Percentiles rank a stretch among this genome's conserved stretches.
Conservation (phyloP, 1,140 invertebrate genomes). For the Heliconius hermathena region DNA sequence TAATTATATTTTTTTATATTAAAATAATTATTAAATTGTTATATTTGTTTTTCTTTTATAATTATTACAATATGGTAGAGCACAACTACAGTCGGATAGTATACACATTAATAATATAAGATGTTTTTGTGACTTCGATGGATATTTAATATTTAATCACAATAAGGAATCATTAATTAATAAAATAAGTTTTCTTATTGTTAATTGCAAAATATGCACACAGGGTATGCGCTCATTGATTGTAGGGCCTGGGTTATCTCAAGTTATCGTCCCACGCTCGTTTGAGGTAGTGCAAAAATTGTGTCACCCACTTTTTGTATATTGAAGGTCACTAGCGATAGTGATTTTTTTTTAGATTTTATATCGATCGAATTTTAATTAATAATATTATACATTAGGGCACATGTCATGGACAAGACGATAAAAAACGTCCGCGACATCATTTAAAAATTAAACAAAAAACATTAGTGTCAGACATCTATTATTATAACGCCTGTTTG, state of each 20-base stretch:
- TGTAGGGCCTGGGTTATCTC: slow-evolving; percentile 61
- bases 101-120: background rate
- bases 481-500: background rate
- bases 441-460: slow-evolving; percentile 45
- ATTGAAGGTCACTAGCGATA: slow-evolving; percentile 67
- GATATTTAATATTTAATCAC: background rate
- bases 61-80: background rate
- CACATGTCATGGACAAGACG: slow-evolving; percentile 62
- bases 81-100: background rate
- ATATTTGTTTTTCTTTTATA: no score
- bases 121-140: background rate
- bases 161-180: slow-evolving; percentile 7
- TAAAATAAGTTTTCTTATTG: slow-evolving; percentile 11
- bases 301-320: slow-evolving; percentile 70
- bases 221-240: slow-evolving; percentile 37
- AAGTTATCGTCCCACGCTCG: slow-evolving; percentile 52
- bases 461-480: slow-evolving; percentile 8
- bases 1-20: background rate
- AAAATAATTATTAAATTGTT: no score
- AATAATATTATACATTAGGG: slow-evolving; percentile 43
- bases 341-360: slow-evolving; percentile 57
- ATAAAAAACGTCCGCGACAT: slow-evolving; percentile 52
- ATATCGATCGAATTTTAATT: slow-evolving; percentile 59
- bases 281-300: slow-evolving; percentile 61
- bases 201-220: slow-evolving; percentile 31